Evolutionary conservation across 2,888 invertebrate genomes (phyloP).

Genomic region (Stenoptilia bipunctidactyla): DNA sequence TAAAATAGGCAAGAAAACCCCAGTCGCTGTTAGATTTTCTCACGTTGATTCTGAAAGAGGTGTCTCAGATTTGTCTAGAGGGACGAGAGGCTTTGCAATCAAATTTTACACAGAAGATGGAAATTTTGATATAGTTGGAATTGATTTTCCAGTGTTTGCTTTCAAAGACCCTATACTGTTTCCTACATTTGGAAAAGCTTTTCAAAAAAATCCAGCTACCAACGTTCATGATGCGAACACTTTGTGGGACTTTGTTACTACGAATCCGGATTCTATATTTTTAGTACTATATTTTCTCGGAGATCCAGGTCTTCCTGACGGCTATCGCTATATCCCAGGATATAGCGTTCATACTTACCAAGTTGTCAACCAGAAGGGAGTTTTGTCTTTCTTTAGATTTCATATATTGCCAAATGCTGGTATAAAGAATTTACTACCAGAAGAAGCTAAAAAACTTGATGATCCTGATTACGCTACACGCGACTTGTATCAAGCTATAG

Average conservation of each 20-base stretch:
- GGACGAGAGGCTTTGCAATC: slow-evolving; percentile 89
- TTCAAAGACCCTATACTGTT: slow-evolving; percentile 89
- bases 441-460: slow-evolving; percentile 74
- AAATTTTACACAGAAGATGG: slow-evolving; percentile 93
- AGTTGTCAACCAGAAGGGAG: slow-evolving; percentile 78
- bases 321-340: slow-evolving; percentile 91
- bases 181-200: slow-evolving; percentile 92
- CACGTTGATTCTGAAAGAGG: slow-evolving; percentile 87
- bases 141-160: slow-evolving; percentile 90
- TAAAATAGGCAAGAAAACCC: slow-evolving; percentile 80
- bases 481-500: slow-evolving; percentile 89
- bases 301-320: slow-evolving; percentile 91
- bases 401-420: slow-evolving; percentile 90
- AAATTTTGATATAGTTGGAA: slow-evolving; percentile 90
- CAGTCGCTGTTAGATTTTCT: slow-evolving; percentile 83
- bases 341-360: slow-evolving; percentile 93
- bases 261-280: slow-evolving; percentile 88
- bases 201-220: slow-evolving; percentile 90
- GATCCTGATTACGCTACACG: slow-evolving; percentile 90
- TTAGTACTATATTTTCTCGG: slow-evolving; percentile 85
- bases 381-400: slow-evolving; percentile 85
- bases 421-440: slow-evolving; percentile 78
- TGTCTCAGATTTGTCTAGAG: slow-evolving; percentile 87
- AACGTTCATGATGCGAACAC: slow-evolving; percentile 87
- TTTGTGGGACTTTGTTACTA: slow-evolving; percentile 92